These are phyloP conservation scores for Odontomachus brunneus DNA, from an alignment of 1,140 invertebrate genomes.

Conservation along the genomic window DNA sequence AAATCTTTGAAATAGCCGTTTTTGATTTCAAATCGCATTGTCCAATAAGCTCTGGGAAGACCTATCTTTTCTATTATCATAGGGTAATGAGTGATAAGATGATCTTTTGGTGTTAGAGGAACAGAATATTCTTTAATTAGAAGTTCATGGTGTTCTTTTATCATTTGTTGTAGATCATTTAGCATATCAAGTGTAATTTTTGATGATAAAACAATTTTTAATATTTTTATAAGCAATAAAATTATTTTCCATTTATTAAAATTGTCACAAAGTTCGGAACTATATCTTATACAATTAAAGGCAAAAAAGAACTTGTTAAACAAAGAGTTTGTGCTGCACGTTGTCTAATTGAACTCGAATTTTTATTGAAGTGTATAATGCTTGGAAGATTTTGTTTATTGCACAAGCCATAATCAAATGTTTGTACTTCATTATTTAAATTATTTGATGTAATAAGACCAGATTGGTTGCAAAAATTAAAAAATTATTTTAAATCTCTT, in stretches of 20 bases:
- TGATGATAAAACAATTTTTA: slow-evolving; percentile 12
- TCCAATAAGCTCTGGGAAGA: not conserved
- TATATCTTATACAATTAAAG: slow-evolving; percentile 22
- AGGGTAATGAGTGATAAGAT: slow-evolving; percentile 3
- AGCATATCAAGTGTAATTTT: slow-evolving; percentile 11
- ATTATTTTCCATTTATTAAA: slow-evolving; percentile 23
- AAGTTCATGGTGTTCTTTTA: slow-evolving; percentile 1
- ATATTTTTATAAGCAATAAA: slow-evolving; percentile 19
- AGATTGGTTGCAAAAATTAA: not conserved
- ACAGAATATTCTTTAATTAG: not conserved
- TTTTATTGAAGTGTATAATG: slow-evolving; percentile 2
- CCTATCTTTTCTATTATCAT: not conserved
- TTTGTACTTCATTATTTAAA: slow-evolving; percentile 9
- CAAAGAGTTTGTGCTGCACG: slow-evolving; percentile 28
- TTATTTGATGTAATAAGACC: not conserved
- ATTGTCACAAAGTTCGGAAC: not conserved
- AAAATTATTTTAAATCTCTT: slow-evolving; percentile 19
- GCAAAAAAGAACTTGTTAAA: slow-evolving; percentile 11
- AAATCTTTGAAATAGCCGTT: slow-evolving; percentile 18
- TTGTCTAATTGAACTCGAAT: slow-evolving; percentile 3
- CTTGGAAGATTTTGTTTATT: slow-evolving; percentile 7
- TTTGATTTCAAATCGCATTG: slow-evolving; percentile 4
- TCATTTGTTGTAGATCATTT: not conserved
- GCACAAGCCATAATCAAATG: slow-evolving; percentile 7
- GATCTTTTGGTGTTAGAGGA: slow-evolving; percentile 14